Evolutionary conservation across 1,140 invertebrate genomes (phyloP), one percentile per base, ranked within the genome.

Genomic region (Euschistus heros): DNA sequence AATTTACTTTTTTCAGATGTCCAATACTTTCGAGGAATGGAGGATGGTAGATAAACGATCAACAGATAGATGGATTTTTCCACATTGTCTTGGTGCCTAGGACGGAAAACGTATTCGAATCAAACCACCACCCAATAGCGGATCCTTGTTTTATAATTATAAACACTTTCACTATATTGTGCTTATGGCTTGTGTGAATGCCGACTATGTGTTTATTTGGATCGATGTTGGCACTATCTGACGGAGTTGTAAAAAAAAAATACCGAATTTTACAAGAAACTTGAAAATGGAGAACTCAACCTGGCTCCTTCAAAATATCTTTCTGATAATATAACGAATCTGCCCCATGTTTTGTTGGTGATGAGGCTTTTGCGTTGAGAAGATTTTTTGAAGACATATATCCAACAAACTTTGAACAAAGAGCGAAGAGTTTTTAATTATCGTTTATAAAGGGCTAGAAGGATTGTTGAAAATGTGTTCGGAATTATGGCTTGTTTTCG

Each of bases 391-490:
- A 44, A 44, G 42, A 8, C 42, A 8, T 44, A 44, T 17, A 44
- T 10, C 17, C 7, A 44, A 63, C 71, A 55, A 14, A 42, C 60
- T 46, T 24, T 64, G 46, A 47, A 66, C 46, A 46, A 37, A 7
- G 52, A 66, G 27, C 46, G 47, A 62, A 61, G 79, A 71, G 71
- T 79, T 59, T 81, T 75, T 69, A 80, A 80, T 68, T 81, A 79
- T 67, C 57, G 74, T 33, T 59, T 75, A 30, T 71, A 68, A 20
- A 68, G 74, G 52, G 74, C 74, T 30, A 69, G 76, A 60, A 67
- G 75, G 47, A 73, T 76, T 61, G 72, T 79, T 10, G 77, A 80
- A 71, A 79, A 77, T 71, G 72, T 72, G 2, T 80, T 79, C 71
- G 76, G 76, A 3, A 78, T 80, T 59, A 60, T 79, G 47, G 71